phyloP scores from a whole-genome alignment of 1,140 invertebrate species.

The Bombus huntii region DNA sequence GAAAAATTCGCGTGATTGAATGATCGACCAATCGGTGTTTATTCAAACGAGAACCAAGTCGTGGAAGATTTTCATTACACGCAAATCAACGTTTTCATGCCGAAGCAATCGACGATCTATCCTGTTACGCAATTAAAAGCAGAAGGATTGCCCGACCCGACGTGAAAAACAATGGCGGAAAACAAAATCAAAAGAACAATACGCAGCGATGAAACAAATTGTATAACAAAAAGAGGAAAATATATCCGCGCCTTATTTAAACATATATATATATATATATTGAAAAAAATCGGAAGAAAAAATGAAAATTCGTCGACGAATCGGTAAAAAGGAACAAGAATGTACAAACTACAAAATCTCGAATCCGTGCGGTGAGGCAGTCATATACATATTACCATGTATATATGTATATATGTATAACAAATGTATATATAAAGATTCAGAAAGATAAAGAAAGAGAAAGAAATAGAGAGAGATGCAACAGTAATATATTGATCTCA shows the following conservation, averaged over 20 bases:
- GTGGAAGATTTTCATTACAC: conserved; percentile 20
- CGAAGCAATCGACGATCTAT: conserved; percentile 39
- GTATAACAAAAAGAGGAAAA: not conserved
- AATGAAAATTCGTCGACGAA: not conserved
- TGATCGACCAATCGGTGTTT: not conserved
- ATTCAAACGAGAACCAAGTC: conserved; percentile 48
- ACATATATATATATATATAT: too few relatives aligned
- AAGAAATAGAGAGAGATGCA: conserved; percentile 60
- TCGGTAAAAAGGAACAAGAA: conserved; percentile 6
- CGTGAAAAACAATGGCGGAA: not conserved
- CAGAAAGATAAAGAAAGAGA: conserved; percentile 48
- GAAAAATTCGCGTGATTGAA: conserved; percentile 22
- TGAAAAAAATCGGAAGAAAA: not conserved
- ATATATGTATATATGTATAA: conserved; percentile 43
- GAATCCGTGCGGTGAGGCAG: conserved; percentile 55
- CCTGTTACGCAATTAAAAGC: conserved; percentile 23
- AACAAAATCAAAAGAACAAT: conserved; percentile 9
- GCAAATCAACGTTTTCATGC: conserved; percentile 34
- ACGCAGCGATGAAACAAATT: not conserved
- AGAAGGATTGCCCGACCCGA: conserved; percentile 8
- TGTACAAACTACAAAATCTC: conserved; percentile 49
- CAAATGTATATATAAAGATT: conserved; percentile 27
- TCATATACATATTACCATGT: conserved; percentile 48
- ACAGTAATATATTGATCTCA: conserved; percentile 63
- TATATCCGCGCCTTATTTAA: not conserved